Evolutionary conservation across 2,113 vertebrate genomes (phyloP).

Genomic region (Chionomys nivalis): DNA sequence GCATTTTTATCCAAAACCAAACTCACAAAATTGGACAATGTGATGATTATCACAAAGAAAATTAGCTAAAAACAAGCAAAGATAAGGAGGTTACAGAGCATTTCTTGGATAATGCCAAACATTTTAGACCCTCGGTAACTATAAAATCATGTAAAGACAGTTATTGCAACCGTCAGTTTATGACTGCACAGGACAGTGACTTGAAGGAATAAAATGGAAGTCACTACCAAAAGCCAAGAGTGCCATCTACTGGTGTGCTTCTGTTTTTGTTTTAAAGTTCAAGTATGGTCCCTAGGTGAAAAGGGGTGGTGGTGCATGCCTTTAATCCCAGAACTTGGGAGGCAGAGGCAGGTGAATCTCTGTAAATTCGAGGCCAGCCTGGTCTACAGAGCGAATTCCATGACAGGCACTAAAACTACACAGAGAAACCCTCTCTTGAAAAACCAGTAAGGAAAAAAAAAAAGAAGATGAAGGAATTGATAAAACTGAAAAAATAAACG

Average conservation of each 20-base stretch:
- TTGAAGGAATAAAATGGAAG: background rate
- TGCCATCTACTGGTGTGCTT: conserved; percentile 59
- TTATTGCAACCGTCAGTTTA: background rate
- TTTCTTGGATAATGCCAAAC: background rate
- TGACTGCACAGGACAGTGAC: background rate
- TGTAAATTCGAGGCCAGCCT: no score
- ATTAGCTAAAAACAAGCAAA: conserved; percentile 7
- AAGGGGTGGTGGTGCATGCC: no score
- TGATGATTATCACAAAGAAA: conserved; percentile 8
- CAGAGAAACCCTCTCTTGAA: no score
- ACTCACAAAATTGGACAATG: background rate
- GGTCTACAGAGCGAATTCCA: no score
- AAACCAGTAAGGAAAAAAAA: no score
- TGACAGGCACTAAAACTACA: no score
- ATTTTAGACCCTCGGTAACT: background rate
- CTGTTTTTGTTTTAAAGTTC: background rate
- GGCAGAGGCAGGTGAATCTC: no score
- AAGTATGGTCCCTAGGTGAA: background rate
- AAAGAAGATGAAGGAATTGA: background rate
- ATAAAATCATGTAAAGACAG: background rate
- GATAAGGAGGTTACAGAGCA: background rate
- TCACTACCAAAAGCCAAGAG: background rate
- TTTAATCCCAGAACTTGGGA: no score
- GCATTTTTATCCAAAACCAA: background rate
- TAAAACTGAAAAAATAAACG: background rate